phyloP scores from a whole-genome alignment of 1,140 invertebrate genomes.

The Samia ricini region DNA sequence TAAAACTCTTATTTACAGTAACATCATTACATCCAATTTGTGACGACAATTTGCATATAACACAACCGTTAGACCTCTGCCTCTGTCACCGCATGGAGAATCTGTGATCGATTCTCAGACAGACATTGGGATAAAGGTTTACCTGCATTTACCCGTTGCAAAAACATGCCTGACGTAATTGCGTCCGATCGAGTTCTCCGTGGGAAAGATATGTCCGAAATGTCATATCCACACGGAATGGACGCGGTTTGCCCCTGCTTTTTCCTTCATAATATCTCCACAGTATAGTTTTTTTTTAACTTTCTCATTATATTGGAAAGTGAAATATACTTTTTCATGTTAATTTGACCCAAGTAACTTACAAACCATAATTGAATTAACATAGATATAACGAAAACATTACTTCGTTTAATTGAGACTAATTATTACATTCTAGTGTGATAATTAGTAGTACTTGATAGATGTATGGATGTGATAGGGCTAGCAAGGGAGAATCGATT shows the following conservation, averaged over 20 bases:
- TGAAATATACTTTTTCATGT: not conserved
- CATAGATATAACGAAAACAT: too few species aligned
- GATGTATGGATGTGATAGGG: too few species aligned
- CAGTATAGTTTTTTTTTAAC: not conserved
- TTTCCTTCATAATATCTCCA: not conserved
- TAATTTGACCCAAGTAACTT: too few species aligned
- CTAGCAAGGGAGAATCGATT: too few species aligned
- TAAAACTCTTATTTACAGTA: not conserved
- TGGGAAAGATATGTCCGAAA: slow-evolving; percentile 72
- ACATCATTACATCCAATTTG: not conserved
- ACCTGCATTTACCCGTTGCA: slow-evolving; percentile 37
- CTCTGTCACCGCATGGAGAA: slow-evolving; percentile 34
- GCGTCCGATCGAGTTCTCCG: slow-evolving; percentile 46
- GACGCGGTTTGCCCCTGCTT: not conserved
- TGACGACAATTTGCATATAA: slow-evolving; percentile 20
- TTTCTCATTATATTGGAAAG: not conserved
- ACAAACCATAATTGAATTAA: too few species aligned
- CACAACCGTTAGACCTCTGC: slow-evolving; percentile 21
- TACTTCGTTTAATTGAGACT: too few species aligned
- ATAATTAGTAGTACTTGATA: too few species aligned
- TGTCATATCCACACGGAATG: slow-evolving; percentile 58
- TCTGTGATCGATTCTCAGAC: slow-evolving; percentile 31
- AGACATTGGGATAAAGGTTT: slow-evolving; percentile 28
- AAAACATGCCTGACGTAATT: slow-evolving; percentile 59
- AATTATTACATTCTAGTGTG: too few species aligned